Percentiles rank a stretch among this genome's conserved stretches.
These are phyloP conservation scores for Bombycilla garrulus DNA, from an alignment of 2,113 vertebrate genomes.

Conservation along the genomic window DNA sequence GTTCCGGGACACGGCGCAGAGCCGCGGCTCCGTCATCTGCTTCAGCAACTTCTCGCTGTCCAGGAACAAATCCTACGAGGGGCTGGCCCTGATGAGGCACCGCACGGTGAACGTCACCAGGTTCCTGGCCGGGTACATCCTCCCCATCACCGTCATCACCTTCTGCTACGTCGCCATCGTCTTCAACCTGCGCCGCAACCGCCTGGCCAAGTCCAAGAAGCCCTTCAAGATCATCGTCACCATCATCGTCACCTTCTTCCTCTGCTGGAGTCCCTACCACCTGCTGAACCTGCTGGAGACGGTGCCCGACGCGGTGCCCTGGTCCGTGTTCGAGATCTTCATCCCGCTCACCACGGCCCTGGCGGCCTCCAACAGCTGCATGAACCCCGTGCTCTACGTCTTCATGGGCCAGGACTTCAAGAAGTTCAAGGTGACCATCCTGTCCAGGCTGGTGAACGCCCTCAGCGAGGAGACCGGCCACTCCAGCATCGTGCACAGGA, in stretches of 20 bases:
- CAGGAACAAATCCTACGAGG: background rate
- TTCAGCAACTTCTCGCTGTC: slow-evolving; percentile 80
- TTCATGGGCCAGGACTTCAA: slow-evolving; percentile 96
- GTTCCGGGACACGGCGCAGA: slow-evolving; percentile 73
- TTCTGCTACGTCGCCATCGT: slow-evolving; percentile 77
- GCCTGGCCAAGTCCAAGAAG: slow-evolving; percentile 80
- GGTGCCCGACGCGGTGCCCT: background rate
- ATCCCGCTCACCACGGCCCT: slow-evolving; percentile 70
- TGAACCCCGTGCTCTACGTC: slow-evolving; percentile 92
- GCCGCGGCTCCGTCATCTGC: slow-evolving; percentile 61
- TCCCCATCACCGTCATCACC: slow-evolving; percentile 80
- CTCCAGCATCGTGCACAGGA: slow-evolving; percentile 69
- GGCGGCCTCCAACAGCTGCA: slow-evolving; percentile 89
- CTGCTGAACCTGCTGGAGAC: slow-evolving; percentile 80
- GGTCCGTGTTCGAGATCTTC: slow-evolving; percentile 49
- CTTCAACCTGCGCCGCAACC: slow-evolving; percentile 75
- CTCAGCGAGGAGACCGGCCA: slow-evolving; percentile 75
- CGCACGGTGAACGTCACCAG: slow-evolving; percentile 63
- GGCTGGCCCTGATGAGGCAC: slow-evolving; percentile 45
- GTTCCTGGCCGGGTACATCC: slow-evolving; percentile 80
- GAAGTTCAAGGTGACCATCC: slow-evolving; percentile 74
- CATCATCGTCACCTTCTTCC: slow-evolving; percentile 86
- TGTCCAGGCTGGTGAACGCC: slow-evolving; percentile 75
- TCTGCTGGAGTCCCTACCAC: slow-evolving; percentile 90
- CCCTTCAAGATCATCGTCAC: slow-evolving; percentile 84